phyloP scores from a whole-genome alignment of 2,113 vertebrate genomes.

The Gambusia holbrooki region DNA sequence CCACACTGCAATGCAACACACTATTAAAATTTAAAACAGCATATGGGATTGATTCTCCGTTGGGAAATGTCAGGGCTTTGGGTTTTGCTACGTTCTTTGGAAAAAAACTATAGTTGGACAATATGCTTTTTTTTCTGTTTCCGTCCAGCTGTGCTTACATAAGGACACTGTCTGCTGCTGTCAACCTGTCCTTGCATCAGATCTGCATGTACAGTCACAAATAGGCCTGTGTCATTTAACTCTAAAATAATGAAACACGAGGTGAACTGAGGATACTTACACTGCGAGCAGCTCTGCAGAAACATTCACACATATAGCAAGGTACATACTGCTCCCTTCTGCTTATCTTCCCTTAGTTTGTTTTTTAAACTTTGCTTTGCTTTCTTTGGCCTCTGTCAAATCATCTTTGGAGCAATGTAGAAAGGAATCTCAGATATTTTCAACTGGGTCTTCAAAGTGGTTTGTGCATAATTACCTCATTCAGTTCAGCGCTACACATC shows the following conservation, averaged over 20 bases:
- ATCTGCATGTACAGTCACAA: constrained; percentile 21
- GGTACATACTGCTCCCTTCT: not conserved
- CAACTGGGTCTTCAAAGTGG: not conserved
- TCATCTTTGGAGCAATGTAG: not conserved
- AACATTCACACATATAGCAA: not conserved
- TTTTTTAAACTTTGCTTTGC: not conserved
- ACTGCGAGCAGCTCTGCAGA: constrained; percentile 9
- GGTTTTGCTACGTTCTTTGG: constrained; percentile 9
- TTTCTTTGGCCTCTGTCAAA: not conserved
- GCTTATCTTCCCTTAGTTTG: not conserved
- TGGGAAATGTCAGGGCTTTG: constrained; percentile 10
- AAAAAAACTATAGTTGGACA: constrained; percentile 27
- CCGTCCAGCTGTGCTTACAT: constrained; percentile 33
- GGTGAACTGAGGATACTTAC: constrained; percentile 7
- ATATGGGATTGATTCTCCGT: constrained; percentile 37
- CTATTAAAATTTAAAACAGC: not conserved
- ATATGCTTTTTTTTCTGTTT: constrained; percentile 19
- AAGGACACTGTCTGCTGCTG: constrained; percentile 17
- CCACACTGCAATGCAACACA: constrained; percentile 11
- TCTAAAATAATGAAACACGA: constrained; percentile 15
- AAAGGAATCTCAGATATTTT: not conserved
- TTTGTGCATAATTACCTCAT: not conserved
- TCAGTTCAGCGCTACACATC: not conserved
- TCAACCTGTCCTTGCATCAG: constrained; percentile 28
- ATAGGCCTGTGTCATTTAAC: constrained; percentile 1